A percentile compares a stretch with the other conserved stretches of the same genome.
phyloP scores from a whole-genome alignment of 2,888 invertebrate genomes.

The Thecophora atra region DNA sequence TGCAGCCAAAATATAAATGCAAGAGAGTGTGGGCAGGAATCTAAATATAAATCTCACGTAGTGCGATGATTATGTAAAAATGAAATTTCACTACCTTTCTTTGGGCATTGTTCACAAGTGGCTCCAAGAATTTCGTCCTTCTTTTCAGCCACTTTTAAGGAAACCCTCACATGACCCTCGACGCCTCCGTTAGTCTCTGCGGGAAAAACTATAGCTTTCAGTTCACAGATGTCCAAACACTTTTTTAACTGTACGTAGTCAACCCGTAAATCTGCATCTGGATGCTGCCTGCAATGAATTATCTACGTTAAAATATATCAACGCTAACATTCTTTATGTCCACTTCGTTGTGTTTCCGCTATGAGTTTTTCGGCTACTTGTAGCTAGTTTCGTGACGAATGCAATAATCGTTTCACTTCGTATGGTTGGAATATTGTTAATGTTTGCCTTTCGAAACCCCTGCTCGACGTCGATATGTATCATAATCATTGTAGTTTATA shows the following conservation, averaged over 20 bases:
- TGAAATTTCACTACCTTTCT: slow-evolving; percentile 44
- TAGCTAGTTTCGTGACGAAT: slow-evolving; percentile 52
- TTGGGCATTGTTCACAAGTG: slow-evolving; percentile 54
- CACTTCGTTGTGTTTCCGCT: slow-evolving; percentile 24
- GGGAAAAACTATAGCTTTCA: slow-evolving; percentile 58
- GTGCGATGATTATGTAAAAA: not conserved
- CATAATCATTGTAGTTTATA: slow-evolving; percentile 41
- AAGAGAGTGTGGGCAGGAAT: slow-evolving; percentile 57
- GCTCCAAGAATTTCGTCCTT: slow-evolving; percentile 51
- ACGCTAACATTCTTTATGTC: not conserved
- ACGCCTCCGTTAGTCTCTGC: slow-evolving; percentile 50
- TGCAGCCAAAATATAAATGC: slow-evolving; percentile 63
- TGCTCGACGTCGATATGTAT: slow-evolving; percentile 57
- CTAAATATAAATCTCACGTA: slow-evolving; percentile 43
- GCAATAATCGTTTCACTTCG: slow-evolving; percentile 59
- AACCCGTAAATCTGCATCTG: slow-evolving; percentile 54
- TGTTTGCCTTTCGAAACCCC: slow-evolving; percentile 61
- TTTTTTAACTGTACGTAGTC: slow-evolving; percentile 61
- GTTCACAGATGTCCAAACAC: slow-evolving; percentile 51
- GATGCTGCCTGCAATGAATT: slow-evolving; percentile 39
- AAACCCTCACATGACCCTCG: slow-evolving; percentile 54
- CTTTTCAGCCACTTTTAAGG: slow-evolving; percentile 52
- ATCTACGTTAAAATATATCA: not conserved
- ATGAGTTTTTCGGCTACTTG: slow-evolving; percentile 21
- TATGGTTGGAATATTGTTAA: slow-evolving; percentile 57